These are phyloP conservation scores for Diplodus sargus DNA, from an alignment of 2,797 vertebrate genomes.

Conservation along the genomic window DNA sequence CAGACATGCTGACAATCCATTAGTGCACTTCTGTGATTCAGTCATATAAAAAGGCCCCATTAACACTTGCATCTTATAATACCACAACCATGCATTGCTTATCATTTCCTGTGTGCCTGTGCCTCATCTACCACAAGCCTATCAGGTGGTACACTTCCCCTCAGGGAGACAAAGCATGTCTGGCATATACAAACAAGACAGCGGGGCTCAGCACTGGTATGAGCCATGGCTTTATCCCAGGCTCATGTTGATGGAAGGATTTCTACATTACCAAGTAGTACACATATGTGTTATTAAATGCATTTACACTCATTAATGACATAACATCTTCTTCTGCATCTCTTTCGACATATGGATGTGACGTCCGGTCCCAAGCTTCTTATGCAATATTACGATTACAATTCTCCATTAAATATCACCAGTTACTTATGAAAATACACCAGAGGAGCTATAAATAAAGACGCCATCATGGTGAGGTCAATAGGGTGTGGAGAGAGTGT, in stretches of 20 bases:
- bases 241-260: slow-evolving; percentile 47
- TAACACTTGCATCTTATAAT: slow-evolving; percentile 74
- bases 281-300: slow-evolving; percentile 41
- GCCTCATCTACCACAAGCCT: slow-evolving; percentile 51
- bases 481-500: slow-evolving; percentile 8
- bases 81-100: slow-evolving; percentile 55
- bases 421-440: slow-evolving; percentile 17
- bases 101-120: slow-evolving; percentile 60
- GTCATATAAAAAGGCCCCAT: slow-evolving; percentile 67
- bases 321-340: slow-evolving; percentile 59
- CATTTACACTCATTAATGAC: slow-evolving; percentile 60
- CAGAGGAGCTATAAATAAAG: slow-evolving; percentile 62
- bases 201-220: slow-evolving; percentile 21
- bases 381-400: slow-evolving; percentile 61
- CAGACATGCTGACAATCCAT: slow-evolving; percentile 76
- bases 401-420: slow-evolving; percentile 55
- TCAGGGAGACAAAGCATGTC: slow-evolving; percentile 49
- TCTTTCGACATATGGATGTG: slow-evolving; percentile 34
- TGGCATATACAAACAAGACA: slow-evolving; percentile 44
- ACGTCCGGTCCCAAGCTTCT: slow-evolving; percentile 55
- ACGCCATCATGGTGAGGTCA: slow-evolving; percentile 16
- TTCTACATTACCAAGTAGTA: slow-evolving; percentile 47
- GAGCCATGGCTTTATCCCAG: slow-evolving; percentile 30
- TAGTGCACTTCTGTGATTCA: slow-evolving; percentile 68
- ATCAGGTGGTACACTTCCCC: slow-evolving; percentile 34